Evolutionary conservation across 2,797 vertebrate genomes (phyloP).

Genomic region (Aeoliscus strigatus): DNA sequence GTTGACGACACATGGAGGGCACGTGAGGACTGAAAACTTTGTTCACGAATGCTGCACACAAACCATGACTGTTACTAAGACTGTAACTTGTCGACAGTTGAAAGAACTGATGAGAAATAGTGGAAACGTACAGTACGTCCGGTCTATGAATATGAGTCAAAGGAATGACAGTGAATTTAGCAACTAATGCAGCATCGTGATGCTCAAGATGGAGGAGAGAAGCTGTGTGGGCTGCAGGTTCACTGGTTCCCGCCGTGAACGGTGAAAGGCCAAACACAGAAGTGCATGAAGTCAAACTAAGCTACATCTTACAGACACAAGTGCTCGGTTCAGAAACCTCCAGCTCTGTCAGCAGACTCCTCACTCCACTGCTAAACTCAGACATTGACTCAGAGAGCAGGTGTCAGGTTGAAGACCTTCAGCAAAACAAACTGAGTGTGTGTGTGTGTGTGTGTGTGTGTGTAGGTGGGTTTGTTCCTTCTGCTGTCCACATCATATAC

Average conservation of each 20-base stretch:
- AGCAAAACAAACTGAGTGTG: slow-evolving; percentile 4
- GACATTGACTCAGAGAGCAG: too few species aligned
- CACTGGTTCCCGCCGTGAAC: slow-evolving; percentile 5
- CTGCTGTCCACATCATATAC: neutral
- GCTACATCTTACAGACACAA: slow-evolving; percentile 7
- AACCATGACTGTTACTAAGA: too few species aligned
- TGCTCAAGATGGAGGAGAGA: too few species aligned
- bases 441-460: slow-evolving; percentile 2
- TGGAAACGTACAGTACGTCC: too few species aligned
- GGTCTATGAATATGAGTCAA: too few species aligned
- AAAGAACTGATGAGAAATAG: too few species aligned
- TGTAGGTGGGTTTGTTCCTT: neutral
- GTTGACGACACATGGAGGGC: too few species aligned
- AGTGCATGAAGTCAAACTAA: slow-evolving; percentile 21
- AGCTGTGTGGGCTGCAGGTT: slow-evolving; percentile 14
- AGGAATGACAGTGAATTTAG: too few species aligned
- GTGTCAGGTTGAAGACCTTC: slow-evolving; percentile 2
- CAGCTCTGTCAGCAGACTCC: neutral
- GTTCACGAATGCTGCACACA: too few species aligned
- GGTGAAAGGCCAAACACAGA: slow-evolving; percentile 9
- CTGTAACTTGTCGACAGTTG: too few species aligned
- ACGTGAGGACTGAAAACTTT: too few species aligned
- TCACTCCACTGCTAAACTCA: neutral
- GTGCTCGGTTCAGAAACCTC: slow-evolving; percentile 1
- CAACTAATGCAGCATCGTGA: too few species aligned